These are phyloP conservation scores for Gallinago nigripennis DNA, from an alignment of 2,797 vertebrate species.

Conservation along the genomic window DNA sequence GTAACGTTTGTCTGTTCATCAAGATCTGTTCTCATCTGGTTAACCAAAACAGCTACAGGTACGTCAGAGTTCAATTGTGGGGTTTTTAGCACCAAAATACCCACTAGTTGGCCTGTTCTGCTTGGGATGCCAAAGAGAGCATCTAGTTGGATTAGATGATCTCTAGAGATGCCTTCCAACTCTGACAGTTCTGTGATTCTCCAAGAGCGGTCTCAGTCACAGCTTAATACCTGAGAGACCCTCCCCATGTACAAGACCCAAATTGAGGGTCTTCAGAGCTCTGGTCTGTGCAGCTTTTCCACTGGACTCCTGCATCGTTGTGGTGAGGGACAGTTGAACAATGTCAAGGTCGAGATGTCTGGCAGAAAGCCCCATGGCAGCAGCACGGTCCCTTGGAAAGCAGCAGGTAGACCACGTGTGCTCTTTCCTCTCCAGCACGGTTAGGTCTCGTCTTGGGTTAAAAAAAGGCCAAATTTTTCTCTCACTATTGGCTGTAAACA, in stretches of 20 bases:
- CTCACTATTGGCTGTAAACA: neutral
- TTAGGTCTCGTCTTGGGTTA: neutral
- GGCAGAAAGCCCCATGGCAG: neutral
- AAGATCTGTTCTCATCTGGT: neutral
- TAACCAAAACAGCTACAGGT: neutral
- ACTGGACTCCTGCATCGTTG: rapidly evolving
- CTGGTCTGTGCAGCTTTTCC: neutral
- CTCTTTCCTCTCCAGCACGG: neutral
- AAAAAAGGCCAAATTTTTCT: neutral
- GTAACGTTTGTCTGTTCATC: neutral
- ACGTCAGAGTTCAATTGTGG: rapidly evolving
- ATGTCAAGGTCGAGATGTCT: rapidly evolving
- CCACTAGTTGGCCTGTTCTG: neutral
- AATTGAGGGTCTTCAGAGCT: neutral
- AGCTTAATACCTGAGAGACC: neutral
- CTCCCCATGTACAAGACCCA: rapidly evolving
- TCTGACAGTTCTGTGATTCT: no score
- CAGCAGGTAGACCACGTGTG: neutral
- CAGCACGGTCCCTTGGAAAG: neutral
- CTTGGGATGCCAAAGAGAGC: neutral
- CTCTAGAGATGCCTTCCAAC: no score
- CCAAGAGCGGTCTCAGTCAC: rapidly evolving
- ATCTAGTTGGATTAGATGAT: no score
- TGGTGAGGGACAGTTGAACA: neutral
- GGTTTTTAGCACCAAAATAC: neutral